These are phyloP conservation scores for Lycodopsis pacificus DNA, from an alignment of 2,797 vertebrate species.

Conservation along the genomic window DNA sequence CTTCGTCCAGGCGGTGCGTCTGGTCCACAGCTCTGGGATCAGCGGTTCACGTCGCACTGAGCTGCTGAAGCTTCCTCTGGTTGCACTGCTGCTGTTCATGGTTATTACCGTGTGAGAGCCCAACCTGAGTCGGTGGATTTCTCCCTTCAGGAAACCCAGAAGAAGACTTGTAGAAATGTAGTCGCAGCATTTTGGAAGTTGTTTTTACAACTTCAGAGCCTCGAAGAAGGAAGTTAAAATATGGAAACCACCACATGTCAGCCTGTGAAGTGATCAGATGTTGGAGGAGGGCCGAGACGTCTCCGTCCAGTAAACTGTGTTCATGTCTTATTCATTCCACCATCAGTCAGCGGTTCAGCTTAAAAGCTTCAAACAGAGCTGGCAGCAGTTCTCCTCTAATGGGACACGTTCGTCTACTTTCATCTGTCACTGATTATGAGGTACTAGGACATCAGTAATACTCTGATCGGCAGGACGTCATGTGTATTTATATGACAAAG, in stretches of 20 bases:
- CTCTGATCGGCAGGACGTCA: too few relatives aligned
- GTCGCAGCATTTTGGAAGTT: background rate
- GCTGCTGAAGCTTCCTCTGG: constrained; percentile 34
- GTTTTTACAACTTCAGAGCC: background rate
- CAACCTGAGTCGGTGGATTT: constrained; percentile 34
- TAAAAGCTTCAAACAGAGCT: too few relatives aligned
- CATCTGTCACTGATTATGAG: background rate
- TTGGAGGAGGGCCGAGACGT: background rate
- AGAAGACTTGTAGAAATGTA: background rate
- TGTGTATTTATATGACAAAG: too few relatives aligned
- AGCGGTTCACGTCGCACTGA: constrained; percentile 6
- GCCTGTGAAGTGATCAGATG: background rate
- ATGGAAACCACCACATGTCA: background rate
- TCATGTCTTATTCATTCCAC: constrained; percentile 15
- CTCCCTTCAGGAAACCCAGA: too few relatives aligned
- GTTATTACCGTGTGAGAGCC: constrained; percentile 5
- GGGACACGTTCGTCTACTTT: background rate
- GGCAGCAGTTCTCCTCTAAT: too few relatives aligned
- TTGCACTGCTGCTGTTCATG: constrained; percentile 38
- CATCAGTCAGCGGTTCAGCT: background rate
- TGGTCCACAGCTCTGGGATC: constrained; percentile 28
- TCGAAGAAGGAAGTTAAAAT: background rate
- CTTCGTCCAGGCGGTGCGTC: constrained; percentile 18
- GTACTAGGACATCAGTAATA: too few relatives aligned
- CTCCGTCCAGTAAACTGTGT: background rate